Percentiles rank a stretch among this genome's conserved stretches.
Evolutionary conservation across 2,113 vertebrate species (phyloP).

Genomic region (Siphamia tubifer): DNA sequence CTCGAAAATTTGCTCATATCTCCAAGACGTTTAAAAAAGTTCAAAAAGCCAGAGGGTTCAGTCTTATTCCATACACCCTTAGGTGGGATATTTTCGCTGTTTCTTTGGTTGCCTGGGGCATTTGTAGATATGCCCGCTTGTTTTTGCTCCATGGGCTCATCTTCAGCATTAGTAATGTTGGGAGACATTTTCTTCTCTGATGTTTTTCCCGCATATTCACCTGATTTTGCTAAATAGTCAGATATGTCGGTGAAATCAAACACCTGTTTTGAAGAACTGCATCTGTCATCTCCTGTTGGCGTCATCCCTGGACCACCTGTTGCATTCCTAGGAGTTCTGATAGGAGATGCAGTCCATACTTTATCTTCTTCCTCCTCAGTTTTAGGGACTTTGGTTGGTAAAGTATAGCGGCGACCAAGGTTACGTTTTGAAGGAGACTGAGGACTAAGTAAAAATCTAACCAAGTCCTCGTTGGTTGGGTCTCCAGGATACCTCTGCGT

Average conservation of each 20-base stretch:
- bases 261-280: constrained; percentile 6
- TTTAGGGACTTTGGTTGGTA: constrained; percentile 37
- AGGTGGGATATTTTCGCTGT: constrained; percentile 13
- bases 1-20: constrained; percentile 57
- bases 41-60: constrained; percentile 59
- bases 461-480: constrained; percentile 50
- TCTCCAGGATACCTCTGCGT: constrained; percentile 28
- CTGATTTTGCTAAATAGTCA: neutral
- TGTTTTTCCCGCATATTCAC: too few relatives aligned
- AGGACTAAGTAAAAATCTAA: constrained; percentile 35
- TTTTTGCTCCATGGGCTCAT: neutral
- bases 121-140: constrained; percentile 6
- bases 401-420: constrained; percentile 69
- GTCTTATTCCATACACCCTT: constrained; percentile 49
- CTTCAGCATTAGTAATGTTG: constrained; percentile 4
- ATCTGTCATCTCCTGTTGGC: constrained; percentile 17
- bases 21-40: constrained; percentile 75
- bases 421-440: constrained; percentile 1
- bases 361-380: constrained; percentile 39
- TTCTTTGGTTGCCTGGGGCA: neutral
- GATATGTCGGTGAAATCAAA: constrained; percentile 41
- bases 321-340: constrained; percentile 7
- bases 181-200: too few relatives aligned
- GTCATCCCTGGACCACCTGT: constrained; percentile 32
- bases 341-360: neutral